Percentiles rank a stretch among this genome's conserved stretches.
These are phyloP conservation scores for Parazoanthus swiftii DNA, from an alignment of 92 coral and sea anemone genomes.

Conservation along the genomic window DNA sequence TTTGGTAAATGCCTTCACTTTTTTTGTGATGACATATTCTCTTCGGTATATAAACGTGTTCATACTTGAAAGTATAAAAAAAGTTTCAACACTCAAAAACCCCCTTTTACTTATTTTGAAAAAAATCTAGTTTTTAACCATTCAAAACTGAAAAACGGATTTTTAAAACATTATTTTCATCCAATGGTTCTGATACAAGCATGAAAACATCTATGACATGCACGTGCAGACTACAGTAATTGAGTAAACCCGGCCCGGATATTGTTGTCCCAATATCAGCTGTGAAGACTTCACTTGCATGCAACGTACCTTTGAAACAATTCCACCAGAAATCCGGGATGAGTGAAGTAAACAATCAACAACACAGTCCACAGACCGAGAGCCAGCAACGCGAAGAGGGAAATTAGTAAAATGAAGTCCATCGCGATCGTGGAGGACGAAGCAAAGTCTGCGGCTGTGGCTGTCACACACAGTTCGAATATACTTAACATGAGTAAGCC, in stretches of 20 bases:
- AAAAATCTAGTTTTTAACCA: not conserved
- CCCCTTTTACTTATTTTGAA: too few species aligned
- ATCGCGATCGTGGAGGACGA: conserved; percentile 22
- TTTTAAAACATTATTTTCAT: too few species aligned
- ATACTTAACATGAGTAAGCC: conserved; percentile 9
- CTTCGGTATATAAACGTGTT: too few species aligned
- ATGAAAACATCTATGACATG: too few species aligned
- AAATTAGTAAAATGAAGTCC: conserved; percentile 35
- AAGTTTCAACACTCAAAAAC: not conserved
- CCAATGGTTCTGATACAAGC: too few species aligned
- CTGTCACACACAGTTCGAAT: not conserved
- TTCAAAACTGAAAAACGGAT: too few species aligned
- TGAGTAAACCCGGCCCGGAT: not conserved
- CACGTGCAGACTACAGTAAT: too few species aligned
- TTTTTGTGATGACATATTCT: not conserved
- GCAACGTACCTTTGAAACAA: conserved; percentile 54
- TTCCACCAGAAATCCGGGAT: conserved; percentile 55
- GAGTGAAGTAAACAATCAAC: conserved; percentile 45
- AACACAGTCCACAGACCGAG: conserved; percentile 31
- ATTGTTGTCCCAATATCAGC: not conserved
- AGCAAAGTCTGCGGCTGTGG: not conserved
- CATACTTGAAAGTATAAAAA: too few species aligned
- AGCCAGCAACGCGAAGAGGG: conserved; percentile 4
- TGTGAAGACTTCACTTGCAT: not conserved
- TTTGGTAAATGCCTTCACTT: not conserved